A percentile compares a stretch with the other conserved stretches of the same genome.
Conservation (phyloP, 2,113 vertebrate species). For the Jacana jacana region DNA sequence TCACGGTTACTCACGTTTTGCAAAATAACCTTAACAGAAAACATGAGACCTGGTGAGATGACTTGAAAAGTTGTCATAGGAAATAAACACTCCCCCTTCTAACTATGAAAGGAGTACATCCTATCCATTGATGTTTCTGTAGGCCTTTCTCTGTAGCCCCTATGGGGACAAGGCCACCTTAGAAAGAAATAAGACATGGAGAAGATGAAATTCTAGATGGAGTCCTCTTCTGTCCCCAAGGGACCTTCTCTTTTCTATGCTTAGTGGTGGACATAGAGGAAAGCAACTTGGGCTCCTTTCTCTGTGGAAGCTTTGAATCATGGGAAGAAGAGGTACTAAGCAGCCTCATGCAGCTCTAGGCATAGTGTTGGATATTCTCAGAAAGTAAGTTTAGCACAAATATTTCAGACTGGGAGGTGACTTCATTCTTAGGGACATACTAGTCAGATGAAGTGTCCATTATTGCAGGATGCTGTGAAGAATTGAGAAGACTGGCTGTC, state of each 20-base stretch:
- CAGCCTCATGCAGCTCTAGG: not conserved
- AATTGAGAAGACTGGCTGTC: not conserved
- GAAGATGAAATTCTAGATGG: not conserved
- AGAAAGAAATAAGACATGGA: not conserved
- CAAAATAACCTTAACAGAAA: not conserved
- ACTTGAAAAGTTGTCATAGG: not conserved
- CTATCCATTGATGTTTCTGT: not conserved
- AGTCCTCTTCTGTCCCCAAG: not conserved
- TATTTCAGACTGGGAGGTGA: not conserved
- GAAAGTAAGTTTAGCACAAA: not conserved
- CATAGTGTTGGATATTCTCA: not conserved
- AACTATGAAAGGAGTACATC: not conserved
- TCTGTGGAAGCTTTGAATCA: not conserved
- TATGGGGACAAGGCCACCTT: not conserved
- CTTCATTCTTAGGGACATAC: not conserved
- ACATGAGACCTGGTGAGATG: not conserved
- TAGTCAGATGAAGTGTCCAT: no score
- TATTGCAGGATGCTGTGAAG: not conserved
- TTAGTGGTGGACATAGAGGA: not conserved
- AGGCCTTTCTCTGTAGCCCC: not conserved
- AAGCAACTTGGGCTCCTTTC: not conserved
- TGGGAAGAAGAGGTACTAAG: not conserved
- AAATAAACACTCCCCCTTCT: not conserved
- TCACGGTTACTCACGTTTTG: not conserved
- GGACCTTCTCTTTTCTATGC: not conserved